A percentile compares a stretch with the other conserved stretches of the same genome.
These are phyloP conservation scores for Scrobipalpa atriplicella DNA, from an alignment of 2,888 invertebrate species.

Conservation along the genomic window DNA sequence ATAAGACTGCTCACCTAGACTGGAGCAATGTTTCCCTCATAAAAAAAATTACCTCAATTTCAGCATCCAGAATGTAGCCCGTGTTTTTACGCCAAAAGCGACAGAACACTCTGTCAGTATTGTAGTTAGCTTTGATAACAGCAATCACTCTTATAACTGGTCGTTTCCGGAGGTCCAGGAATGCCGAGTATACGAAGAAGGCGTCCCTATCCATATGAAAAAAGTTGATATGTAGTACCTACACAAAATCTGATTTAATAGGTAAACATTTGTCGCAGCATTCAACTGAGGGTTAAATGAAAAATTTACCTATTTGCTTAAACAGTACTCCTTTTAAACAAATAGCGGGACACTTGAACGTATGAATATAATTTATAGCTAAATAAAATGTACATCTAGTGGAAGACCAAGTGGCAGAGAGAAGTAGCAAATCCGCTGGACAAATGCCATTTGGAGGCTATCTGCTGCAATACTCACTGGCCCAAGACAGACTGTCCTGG, in stretches of 20 bases:
- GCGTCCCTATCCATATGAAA: background rate
- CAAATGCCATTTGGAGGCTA: too few relatives aligned
- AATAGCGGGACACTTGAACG: too few relatives aligned
- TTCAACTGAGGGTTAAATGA: too few relatives aligned
- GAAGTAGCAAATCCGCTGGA: too few relatives aligned
- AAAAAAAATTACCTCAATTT: background rate
- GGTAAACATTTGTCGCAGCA: too few relatives aligned
- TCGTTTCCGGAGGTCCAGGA: background rate
- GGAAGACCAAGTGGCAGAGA: too few relatives aligned
- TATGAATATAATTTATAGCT: too few relatives aligned
- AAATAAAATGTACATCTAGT: too few relatives aligned
- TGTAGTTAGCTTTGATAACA: background rate
- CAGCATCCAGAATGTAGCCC: background rate
- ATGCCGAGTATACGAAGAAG: constrained; percentile 8
- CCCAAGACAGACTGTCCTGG: too few relatives aligned
- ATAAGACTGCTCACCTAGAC: background rate
- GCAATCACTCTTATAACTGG: background rate
- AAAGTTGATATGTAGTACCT: background rate
- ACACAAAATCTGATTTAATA: background rate
- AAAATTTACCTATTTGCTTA: too few relatives aligned
- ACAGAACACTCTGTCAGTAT: background rate
- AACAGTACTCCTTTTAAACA: too few relatives aligned
- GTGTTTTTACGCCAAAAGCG: background rate
- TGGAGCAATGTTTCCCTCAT: background rate
- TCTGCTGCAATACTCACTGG: too few relatives aligned